phyloP scores from a whole-genome alignment of 2,888 invertebrate species.

The Alentia gelatinosa region DNA sequence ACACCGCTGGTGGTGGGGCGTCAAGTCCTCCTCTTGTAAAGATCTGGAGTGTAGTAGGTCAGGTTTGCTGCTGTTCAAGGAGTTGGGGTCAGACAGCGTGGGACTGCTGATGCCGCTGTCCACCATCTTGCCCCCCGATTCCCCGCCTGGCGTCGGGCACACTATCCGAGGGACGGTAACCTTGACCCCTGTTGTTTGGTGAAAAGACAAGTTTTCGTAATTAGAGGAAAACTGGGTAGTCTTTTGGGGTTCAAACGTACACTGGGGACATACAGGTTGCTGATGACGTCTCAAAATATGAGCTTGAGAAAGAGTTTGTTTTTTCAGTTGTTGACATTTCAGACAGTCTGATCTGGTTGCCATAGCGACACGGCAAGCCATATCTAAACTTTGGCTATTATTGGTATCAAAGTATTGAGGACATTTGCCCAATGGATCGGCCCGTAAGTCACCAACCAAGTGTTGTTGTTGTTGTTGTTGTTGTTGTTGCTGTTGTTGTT shows the following conservation, averaged over 20 bases:
- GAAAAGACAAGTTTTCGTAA: slow-evolving; percentile 9
- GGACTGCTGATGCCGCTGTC: slow-evolving; percentile 14
- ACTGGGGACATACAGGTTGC: not conserved
- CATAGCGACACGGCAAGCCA: no score
- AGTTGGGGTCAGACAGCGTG: not conserved
- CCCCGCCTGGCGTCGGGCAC: not conserved
- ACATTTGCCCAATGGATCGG: not conserved
- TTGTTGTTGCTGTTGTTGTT: not conserved
- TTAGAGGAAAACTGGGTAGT: not conserved
- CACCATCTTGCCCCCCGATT: not conserved
- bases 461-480: not conserved
- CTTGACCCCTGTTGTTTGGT: not conserved
- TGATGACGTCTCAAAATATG: not conserved
- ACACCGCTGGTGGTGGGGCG: not conserved
- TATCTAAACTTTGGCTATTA: not conserved
- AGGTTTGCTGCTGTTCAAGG: not conserved
- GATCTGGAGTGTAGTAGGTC: not conserved
- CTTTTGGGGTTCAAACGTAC: not conserved
- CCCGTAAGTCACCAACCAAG: not conserved
- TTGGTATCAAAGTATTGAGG: not conserved
- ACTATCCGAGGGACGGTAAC: not conserved
- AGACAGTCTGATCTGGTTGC: not conserved
- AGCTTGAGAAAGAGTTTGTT: not conserved
- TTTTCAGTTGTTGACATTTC: not conserved
- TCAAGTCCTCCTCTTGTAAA: not conserved